A percentile compares a stretch with the other conserved stretches of the same genome.
Conservation (phyloP, 35 echinoderm and acorn worm genomes). For the Heliocidaris erythrogramma region DNA sequence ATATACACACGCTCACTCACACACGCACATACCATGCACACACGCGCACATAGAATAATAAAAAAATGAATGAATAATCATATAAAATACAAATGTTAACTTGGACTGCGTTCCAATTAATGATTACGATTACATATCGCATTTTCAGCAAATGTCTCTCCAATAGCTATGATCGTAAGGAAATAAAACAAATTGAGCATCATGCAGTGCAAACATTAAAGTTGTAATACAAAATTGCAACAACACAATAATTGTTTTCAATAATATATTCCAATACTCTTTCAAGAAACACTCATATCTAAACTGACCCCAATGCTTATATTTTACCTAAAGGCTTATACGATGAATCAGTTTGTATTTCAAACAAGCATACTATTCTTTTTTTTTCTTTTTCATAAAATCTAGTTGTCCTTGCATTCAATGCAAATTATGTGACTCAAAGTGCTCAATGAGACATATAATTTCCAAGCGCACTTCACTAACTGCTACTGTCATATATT, state of each 20-base stretch:
- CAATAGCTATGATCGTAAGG: too few species aligned
- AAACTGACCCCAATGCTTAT: not conserved
- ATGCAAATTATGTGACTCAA: not conserved
- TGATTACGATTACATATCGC: too few species aligned
- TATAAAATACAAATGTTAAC: too few species aligned
- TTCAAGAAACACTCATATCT: too few species aligned
- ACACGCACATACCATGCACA: not conserved
- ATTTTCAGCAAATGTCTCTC: too few species aligned
- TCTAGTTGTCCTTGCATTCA: not conserved
- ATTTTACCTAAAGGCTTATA: not conserved
- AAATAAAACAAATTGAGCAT: too few species aligned
- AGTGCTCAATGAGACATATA: not conserved
- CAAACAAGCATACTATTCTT: not conserved
- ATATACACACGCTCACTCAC: not conserved
- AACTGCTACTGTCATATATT: not conserved
- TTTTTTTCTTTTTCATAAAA: not conserved
- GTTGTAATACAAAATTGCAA: too few species aligned
- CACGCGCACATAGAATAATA: not conserved
- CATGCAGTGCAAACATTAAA: too few species aligned
- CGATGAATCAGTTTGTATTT: not conserved
- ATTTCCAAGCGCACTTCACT: not conserved
- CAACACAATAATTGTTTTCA: too few species aligned
- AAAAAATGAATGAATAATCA: not conserved
- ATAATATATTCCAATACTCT: too few species aligned
- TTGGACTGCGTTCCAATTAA: too few species aligned